Evolutionary conservation across 1,140 invertebrate species (phyloP).

Genomic region (Heliconius hermathena): DNA sequence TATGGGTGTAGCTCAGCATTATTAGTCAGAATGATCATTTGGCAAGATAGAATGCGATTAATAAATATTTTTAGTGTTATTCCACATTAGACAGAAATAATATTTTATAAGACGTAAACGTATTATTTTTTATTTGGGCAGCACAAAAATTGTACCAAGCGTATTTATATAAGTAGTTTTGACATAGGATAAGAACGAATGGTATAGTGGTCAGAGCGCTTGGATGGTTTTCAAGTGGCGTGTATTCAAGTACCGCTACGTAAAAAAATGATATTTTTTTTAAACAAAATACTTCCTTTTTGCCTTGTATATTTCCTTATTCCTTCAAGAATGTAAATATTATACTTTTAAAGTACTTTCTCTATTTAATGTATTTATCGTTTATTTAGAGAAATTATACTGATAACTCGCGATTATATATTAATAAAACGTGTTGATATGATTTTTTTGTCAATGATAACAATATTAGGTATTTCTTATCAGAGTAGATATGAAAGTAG

Average conservation of each 20-base stretch:
- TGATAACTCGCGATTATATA: constrained; percentile 26
- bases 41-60: too few relatives aligned
- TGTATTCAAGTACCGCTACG: background rate
- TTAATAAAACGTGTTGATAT: constrained; percentile 26
- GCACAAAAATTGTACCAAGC: too few relatives aligned
- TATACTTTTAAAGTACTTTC: background rate
- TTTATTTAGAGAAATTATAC: constrained; percentile 25
- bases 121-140: too few relatives aligned
- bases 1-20: too few relatives aligned
- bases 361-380: background rate
- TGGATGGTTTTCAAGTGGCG: too few relatives aligned
- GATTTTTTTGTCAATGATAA: constrained; percentile 26
- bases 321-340: background rate
- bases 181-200: too few relatives aligned
- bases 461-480: constrained; percentile 24
- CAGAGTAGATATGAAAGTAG: constrained; percentile 22
- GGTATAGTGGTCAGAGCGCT: too few relatives aligned
- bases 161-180: too few relatives aligned
- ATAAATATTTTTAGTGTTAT: too few relatives aligned
- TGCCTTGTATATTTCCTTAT: background rate
- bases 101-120: too few relatives aligned
- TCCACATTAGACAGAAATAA: too few relatives aligned
- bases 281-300: background rate
- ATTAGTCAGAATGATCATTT: too few relatives aligned
- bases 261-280: background rate